Evolutionary conservation across 2,113 vertebrate genomes (phyloP).

Genomic region (Rana temporaria): DNA sequence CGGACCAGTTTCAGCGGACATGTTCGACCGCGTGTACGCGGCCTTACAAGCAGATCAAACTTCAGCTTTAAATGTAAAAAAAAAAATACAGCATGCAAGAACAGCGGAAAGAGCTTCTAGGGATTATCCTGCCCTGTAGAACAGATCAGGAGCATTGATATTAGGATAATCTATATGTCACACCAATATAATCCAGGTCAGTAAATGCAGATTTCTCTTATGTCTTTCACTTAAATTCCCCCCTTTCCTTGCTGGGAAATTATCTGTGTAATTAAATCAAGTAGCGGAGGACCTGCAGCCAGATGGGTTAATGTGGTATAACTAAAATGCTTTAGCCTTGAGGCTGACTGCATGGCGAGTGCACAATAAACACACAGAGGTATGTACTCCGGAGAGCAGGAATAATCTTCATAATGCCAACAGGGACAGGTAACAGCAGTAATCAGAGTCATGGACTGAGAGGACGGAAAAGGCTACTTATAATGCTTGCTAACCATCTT

Average conservation of each 20-base stretch:
- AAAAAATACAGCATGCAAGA: neutral
- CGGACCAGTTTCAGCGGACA: no score
- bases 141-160: no score
- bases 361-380: slow-evolving; percentile 8
- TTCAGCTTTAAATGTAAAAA: no score
- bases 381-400: neutral
- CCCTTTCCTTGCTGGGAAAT: neutral
- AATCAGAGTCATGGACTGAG: no score
- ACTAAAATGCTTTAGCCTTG: slow-evolving; percentile 23
- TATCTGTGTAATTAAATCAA: slow-evolving; percentile 19
- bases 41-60: no score
- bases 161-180: neutral
- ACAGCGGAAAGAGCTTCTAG: neutral
- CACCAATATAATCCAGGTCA: neutral
- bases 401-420: slow-evolving; percentile 18
- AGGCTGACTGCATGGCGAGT: neutral
- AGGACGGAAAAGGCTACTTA: no score
- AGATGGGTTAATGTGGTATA: slow-evolving; percentile 40
- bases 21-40: no score
- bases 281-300: slow-evolving; percentile 4
- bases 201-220: neutral
- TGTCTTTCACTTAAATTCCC: neutral
- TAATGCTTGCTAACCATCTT: no score
- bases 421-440: no score
- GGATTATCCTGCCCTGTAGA: neutral